These are phyloP conservation scores for Tricholauxania praeusta DNA, from an alignment of 2,888 invertebrate genomes.

Conservation along the genomic window DNA sequence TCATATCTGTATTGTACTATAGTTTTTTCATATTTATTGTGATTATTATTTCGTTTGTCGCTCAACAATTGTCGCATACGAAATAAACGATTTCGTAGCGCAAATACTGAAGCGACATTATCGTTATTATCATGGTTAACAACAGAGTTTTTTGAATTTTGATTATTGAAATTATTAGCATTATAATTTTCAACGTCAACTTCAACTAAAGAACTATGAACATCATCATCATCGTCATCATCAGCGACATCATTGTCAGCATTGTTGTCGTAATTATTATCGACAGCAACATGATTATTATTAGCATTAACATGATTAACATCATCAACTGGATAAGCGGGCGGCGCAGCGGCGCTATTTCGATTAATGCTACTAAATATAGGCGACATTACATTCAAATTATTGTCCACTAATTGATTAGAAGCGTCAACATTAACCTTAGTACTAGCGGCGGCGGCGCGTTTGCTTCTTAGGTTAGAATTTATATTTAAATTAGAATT, in stretches of 20 bases:
- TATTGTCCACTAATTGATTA: conserved; percentile 55
- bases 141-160: conserved; percentile 22
- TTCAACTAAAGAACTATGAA: background rate
- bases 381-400: conserved; percentile 53
- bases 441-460: conserved; percentile 5
- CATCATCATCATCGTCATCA: conserved; percentile 23
- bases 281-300: conserved; percentile 7
- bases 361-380: conserved; percentile 53
- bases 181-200: conserved; percentile 12
- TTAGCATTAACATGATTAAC: conserved; percentile 34
- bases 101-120: conserved; percentile 30
- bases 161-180: conserved; percentile 18
- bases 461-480: conserved; percentile 23
- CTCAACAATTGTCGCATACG: background rate
- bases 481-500: conserved; percentile 25
- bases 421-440: conserved; percentile 2
- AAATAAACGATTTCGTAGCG: conserved; percentile 14
- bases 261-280: conserved; percentile 21
- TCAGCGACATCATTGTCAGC: conserved; percentile 11
- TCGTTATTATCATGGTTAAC: conserved; percentile 28
- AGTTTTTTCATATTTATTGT: conserved; percentile 66
- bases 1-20: conserved; percentile 68
- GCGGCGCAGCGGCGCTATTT: conserved; percentile 45
- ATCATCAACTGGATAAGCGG: conserved; percentile 32
- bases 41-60: conserved; percentile 45